Percentiles rank a stretch among this genome's conserved stretches.
Conservation (phyloP, 2,113 vertebrate species). For the Phycodurus eques region DNA sequence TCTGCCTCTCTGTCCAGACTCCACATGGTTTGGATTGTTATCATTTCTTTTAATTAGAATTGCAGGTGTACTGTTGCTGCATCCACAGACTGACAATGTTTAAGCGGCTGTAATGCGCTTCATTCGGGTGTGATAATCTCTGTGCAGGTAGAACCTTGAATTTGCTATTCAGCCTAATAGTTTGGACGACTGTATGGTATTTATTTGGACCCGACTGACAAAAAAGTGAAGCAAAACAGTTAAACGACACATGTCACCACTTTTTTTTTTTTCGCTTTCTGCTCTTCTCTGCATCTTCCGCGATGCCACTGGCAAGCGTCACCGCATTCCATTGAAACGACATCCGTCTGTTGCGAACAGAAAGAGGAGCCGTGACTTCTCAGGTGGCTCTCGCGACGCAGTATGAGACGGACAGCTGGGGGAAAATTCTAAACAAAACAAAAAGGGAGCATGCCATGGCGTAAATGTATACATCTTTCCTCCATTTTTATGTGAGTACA, state of each 20-base stretch:
- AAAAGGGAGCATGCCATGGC: conserved; percentile 10
- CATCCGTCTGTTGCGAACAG: conserved; percentile 57
- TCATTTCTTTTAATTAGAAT: background rate
- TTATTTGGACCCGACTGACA: background rate
- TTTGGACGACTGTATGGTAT: background rate
- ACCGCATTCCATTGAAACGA: conserved; percentile 68
- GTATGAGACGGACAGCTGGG: background rate
- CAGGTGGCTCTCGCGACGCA: conserved; percentile 31
- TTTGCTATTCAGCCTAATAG: no score
- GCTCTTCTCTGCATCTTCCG: conserved; percentile 51
- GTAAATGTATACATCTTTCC: conserved; percentile 41
- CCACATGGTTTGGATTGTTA: background rate
- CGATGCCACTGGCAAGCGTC: conserved; percentile 61
- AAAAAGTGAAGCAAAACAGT: background rate
- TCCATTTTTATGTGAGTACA: conserved; percentile 43
- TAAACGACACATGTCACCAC: background rate
- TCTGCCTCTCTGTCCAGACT: background rate
- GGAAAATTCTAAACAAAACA: background rate
- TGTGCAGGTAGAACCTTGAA: no score
- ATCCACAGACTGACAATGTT: conserved; percentile 24
- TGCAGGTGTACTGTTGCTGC: conserved; percentile 18
- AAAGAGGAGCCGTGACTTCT: conserved; percentile 33
- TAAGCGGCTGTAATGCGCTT: conserved; percentile 23
- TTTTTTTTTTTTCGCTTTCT: conserved; percentile 5
- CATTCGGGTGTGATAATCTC: background rate